Evolutionary conservation across 2,797 vertebrate genomes (phyloP), one percentile per base, ranked within the genome.

Genomic region (Apodemus agrarius): DNA sequence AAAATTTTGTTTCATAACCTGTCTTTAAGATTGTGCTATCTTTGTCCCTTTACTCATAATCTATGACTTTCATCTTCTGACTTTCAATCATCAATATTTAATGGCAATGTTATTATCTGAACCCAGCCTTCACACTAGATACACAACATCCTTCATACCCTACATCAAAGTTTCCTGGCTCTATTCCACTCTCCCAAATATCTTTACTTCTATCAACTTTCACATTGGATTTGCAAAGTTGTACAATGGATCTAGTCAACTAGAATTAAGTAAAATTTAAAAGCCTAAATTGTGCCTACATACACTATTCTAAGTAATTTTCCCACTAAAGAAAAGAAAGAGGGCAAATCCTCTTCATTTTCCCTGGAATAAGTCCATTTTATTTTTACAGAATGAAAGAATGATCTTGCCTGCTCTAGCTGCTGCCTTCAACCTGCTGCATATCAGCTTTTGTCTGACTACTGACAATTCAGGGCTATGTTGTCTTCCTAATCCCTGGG

Each of bases 221-320:
- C 6, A 86, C 19, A 29, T 13, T 31, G 17, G 17, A 63, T 29
- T 57, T 59, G 43, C 46, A 63, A 63, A 89, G 31, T 72, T 83
- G 37, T 52, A 75, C 9, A 79, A 34, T 26, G 2, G 6, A n/a
- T 43, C 31, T 74, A 57, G 22, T 69, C n/a, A 86, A 87, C 14
- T 74, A 19, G 29, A 93, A 74, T 92, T 81, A 94, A 72, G 3
- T 94, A 63, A 89, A 31, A 11, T 90, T 12, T 49, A 85, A 90
- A 85, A 90, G 61, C 31, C 89, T 87, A 83, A 89, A 87, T 72
- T 91, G 31, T 59, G n/a, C 31, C 13, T 75, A 63, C 9, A 94
- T 79, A 81, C 10, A 88, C 31, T 81, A 65, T 37, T 37, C 17
- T 90, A 90, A 90, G 24, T 59, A 13, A 11, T 69, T 74, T 52